phyloP scores from a whole-genome alignment of 2,113 vertebrate species.

The Theristicus caerulescens region DNA sequence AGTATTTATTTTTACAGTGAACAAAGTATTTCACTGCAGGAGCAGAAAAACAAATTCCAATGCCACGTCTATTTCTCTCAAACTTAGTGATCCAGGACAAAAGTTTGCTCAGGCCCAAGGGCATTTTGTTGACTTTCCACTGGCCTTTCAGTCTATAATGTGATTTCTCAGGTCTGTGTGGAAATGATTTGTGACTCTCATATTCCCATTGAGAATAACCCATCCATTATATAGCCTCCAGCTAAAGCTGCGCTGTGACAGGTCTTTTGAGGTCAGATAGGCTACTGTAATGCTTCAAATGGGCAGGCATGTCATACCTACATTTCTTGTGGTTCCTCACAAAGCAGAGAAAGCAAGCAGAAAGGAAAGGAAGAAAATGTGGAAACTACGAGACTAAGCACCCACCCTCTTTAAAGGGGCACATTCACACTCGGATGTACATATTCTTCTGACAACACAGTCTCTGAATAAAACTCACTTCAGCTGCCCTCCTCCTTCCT shows the following conservation, averaged over 20 bases:
- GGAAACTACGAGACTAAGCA: neutral
- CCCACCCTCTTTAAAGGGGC: neutral
- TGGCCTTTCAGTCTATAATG: neutral
- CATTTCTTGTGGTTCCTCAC: neutral
- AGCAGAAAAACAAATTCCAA: neutral
- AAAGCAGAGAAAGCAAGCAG: neutral
- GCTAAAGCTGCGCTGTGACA: neutral
- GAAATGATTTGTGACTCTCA: conserved; percentile 7
- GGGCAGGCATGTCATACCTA: neutral
- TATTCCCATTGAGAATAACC: conserved; percentile 15
- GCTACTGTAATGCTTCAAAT: neutral
- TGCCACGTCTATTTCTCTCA: neutral
- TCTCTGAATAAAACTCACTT: neutral
- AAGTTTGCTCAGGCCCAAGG: neutral
- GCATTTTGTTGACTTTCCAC: neutral
- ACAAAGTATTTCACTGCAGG: neutral
- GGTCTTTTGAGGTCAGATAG: conserved; percentile 7
- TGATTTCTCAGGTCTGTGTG: neutral
- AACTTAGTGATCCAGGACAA: neutral
- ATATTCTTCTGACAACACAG: neutral
- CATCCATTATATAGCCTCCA: conserved; percentile 1
- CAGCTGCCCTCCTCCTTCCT: neutral
- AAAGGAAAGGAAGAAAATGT: neutral
- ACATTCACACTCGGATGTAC: neutral
- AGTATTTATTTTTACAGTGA: neutral